Base-by-base conservation (phyloP, 2,888 invertebrate genomes). In the Dexiosoma caninum region DNA sequence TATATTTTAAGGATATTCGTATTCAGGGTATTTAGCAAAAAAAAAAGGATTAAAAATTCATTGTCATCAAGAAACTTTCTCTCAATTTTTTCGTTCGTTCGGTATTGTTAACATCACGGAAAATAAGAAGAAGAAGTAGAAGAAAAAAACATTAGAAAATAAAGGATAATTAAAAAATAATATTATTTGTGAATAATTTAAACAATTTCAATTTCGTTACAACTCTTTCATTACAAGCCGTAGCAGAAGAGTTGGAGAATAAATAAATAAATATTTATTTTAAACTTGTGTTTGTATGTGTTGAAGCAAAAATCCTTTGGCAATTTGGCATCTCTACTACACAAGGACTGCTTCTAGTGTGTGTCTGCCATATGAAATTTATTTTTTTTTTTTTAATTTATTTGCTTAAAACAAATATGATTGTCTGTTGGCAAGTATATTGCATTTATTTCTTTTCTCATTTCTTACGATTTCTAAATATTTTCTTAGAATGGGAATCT, bases 91-190 rank as follows among this genome's bases (percentile, higher is more conserved):
- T 23, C n/a, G n/a, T n/a, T n/a, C n/a, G n/a, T n/a, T n/a, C n/a
- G n/a, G 16, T 5, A 5, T 21, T 19, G 40, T 55, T 49, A 67
- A 30, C 35, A 72, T 57, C 76, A 69, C 53, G 57, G 51, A 62
- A 60, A 27, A 64, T 32, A 49, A 1, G 37, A 51, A 27, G 16
- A 9, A 27, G 40, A 16, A 14, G 40, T 32, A 46, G 5, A 42
- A 5, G 27, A 27, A 27, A 57, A 69, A 67, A 12, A 55, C 12
- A 59, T n/a, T n/a, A n/a, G n/a, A n/a, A n/a, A n/a, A n/a, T n/a
- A n/a, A n/a, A 62, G 66, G 14, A 77, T 77, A 81, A 81, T 77
- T 81, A 77, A 77, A 81, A 77, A 77, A 72, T 69, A 77, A 81
- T 77, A 81, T 77, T 59, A 66, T 42, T 49, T 59, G 12, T 49